Base-by-base conservation (phyloP, 2,113 vertebrate genomes). In the Dasyprocta punctata region DNA sequence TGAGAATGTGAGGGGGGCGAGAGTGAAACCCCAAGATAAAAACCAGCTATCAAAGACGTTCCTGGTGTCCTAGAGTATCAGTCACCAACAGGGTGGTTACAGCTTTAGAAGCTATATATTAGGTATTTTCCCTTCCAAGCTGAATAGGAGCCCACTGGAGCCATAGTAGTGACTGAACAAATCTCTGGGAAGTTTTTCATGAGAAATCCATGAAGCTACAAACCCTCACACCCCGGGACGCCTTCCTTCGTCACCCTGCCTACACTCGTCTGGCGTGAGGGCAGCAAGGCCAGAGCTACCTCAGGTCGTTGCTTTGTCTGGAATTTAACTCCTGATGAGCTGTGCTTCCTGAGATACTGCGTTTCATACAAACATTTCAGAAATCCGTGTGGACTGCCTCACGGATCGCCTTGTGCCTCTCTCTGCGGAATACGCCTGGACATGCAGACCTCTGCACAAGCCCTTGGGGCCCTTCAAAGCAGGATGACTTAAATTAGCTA, bases 131-230 rank as follows among this genome's bases (percentile, higher is more conserved):
- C 52, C 89, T 94, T 95, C 95, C 92, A 97, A 81, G 81, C 11
- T 49, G 81, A 61, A 71, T 28, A 99, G 98, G 98, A 98, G 30
- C 97, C 97, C 77, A 89, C 54, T 0, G 56, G 96, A 0, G 85
- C 96, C 86, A 63, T 5, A 13, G 71, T 19, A 89, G 75, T 67
- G 89, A 97, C 41, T 96, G 97, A 85, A 96, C 92, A 95, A 98
- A 96, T 36, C 80, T 92, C 44, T 98, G 96, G 92, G 47, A 88
- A 52, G 89, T 94, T 63, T 96, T 93, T 61, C 93, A 69, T 44
- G 98, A 98, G 47, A 98, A 98, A 95, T 98, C 89, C 98, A 96
- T 94, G 92, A 83, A 47, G 24, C 94, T 58, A 38, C 90, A 47
- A 98, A 65, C 60, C 28, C 30, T 86, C 52, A 81, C 13, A 89